phyloP scores from a whole-genome alignment of 1,140 invertebrate species.

The Ceratosolen fusciceps region DNA sequence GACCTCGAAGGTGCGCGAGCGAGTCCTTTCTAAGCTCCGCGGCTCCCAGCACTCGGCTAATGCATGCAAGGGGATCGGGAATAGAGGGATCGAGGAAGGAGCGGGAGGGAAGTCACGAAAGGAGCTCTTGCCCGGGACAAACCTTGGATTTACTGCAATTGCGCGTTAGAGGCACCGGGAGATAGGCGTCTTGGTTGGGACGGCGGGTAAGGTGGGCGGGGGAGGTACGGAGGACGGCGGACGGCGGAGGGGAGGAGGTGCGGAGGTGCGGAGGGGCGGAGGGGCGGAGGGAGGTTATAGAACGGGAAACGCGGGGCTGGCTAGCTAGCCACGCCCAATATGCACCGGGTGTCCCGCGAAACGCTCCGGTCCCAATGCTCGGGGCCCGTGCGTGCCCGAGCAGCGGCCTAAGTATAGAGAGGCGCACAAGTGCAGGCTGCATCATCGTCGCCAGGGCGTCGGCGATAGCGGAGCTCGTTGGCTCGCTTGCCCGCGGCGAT shows the following conservation, averaged over 20 bases:
- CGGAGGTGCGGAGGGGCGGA: too few species aligned
- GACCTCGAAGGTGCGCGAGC: constrained; percentile 45
- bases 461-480: too few species aligned
- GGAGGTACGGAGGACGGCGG: too few species aligned
- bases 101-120: constrained; percentile 39
- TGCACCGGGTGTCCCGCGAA: constrained; percentile 24
- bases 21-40: constrained; percentile 37
- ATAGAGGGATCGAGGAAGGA: background rate
- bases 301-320: background rate
- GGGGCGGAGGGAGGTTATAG: too few species aligned
- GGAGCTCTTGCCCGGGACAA: constrained; percentile 39
- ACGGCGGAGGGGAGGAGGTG: too few species aligned
- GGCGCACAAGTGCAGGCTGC: constrained; percentile 14
- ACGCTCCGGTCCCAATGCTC: too few species aligned
- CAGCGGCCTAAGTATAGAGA: too few species aligned
- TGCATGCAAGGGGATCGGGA: constrained; percentile 38
- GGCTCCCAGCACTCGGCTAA: constrained; percentile 13
- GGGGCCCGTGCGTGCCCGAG: too few species aligned
- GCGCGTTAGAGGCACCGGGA: constrained; percentile 30
- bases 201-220: too few species aligned
- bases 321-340: constrained; percentile 46
- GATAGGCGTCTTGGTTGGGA: too few species aligned
- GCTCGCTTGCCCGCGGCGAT: constrained; percentile 38
- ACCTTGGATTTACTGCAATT: constrained; percentile 51
- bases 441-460: constrained; percentile 7